These are phyloP conservation scores for Drosophila mercatorum DNA, from an alignment of 2,888 invertebrate genomes.

Conservation along the genomic window DNA sequence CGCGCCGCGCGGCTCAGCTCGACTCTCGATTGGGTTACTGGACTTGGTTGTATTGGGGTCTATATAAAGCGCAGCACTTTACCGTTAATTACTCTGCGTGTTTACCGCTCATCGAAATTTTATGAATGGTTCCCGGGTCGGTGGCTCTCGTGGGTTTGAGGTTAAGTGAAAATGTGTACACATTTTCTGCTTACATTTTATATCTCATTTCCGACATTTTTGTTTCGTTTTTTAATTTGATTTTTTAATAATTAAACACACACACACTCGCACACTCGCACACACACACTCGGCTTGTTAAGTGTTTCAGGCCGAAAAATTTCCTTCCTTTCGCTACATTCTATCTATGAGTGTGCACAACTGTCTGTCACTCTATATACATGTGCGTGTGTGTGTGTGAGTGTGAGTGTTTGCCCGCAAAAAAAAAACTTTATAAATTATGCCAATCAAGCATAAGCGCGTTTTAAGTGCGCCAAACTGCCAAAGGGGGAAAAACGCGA, in stretches of 20 bases:
- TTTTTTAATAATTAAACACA: constrained; percentile 65
- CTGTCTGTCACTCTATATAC: constrained; percentile 18
- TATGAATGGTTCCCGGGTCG: constrained; percentile 59
- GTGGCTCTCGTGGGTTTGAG: constrained; percentile 40
- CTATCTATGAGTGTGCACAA: constrained; percentile 44
- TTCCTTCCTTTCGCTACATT: constrained; percentile 11
- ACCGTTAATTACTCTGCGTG: constrained; percentile 77
- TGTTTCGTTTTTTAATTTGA: constrained; percentile 45
- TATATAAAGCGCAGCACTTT: constrained; percentile 68
- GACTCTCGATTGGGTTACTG: constrained; percentile 19
- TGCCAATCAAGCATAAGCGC: constrained; percentile 76
- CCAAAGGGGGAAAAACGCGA: constrained; percentile 37
- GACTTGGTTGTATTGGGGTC: background rate
- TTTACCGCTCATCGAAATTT: constrained; percentile 77
- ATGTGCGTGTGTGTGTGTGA: constrained; percentile 1
- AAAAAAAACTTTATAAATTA: constrained; percentile 73
- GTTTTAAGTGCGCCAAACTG: constrained; percentile 70
- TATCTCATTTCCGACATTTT: constrained; percentile 3
- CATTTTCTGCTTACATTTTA: constrained; percentile 25
- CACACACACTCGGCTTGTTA: constrained; percentile 25
- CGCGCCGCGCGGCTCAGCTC: background rate
- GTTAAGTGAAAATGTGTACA: constrained; percentile 68
- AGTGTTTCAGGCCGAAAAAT: constrained; percentile 39
- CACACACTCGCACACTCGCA: constrained; percentile 3
- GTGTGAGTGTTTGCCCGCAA: background rate